These are phyloP conservation scores for Epinephelus fuscoguttatus DNA, from an alignment of 2,113 vertebrate species.

Conservation along the genomic window DNA sequence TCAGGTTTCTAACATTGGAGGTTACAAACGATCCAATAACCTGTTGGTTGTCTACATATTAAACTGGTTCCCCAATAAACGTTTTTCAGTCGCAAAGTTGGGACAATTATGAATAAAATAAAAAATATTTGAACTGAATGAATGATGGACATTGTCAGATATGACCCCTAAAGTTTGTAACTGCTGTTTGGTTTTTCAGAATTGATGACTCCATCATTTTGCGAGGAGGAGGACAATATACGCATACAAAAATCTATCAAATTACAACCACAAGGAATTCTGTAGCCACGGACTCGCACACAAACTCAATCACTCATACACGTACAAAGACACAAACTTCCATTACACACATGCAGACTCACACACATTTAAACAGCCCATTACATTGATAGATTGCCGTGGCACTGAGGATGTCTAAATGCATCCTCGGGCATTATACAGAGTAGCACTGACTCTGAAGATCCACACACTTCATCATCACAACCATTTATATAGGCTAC, in stretches of 20 bases:
- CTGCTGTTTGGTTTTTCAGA: background rate
- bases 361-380: conserved; percentile 57
- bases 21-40: background rate
- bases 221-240: conserved; percentile 4
- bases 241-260: background rate
- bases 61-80: background rate
- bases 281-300: background rate
- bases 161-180: background rate
- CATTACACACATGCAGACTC: conserved; percentile 14
- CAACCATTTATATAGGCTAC: conserved; percentile 27
- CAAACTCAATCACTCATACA: background rate
- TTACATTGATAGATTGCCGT: conserved; percentile 64
- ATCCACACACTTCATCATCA: conserved; percentile 60
- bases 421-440: conserved; percentile 67
- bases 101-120: background rate
- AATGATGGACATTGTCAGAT: background rate
- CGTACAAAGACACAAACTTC: conserved; percentile 14
- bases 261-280: background rate
- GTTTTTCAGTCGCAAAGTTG: background rate
- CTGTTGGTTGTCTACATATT: background rate
- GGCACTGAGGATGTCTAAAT: conserved; percentile 55
- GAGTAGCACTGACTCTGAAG: conserved; percentile 54
- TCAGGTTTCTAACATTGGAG: background rate
- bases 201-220: conserved; percentile 16
- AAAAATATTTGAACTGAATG: no score